Evolutionary conservation across 2,888 invertebrate genomes (phyloP).

Genomic region (Agrotis puta): DNA sequence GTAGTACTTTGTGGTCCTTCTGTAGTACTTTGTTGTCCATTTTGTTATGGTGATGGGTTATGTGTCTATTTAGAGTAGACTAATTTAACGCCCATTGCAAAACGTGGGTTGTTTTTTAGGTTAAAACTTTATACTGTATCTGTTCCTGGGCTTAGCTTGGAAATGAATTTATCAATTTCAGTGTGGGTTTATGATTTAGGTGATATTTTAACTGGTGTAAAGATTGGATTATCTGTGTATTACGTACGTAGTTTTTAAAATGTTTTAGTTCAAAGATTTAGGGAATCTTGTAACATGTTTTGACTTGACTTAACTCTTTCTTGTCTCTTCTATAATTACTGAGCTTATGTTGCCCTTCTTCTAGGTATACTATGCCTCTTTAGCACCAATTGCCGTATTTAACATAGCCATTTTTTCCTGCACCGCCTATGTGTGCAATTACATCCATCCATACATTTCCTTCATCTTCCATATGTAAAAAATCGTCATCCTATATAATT

Average conservation of each 20-base stretch:
- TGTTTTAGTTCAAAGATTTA: neutral
- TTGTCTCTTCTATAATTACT: slow-evolving; percentile 2
- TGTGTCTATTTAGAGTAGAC: neutral
- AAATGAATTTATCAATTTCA: slow-evolving; percentile 13
- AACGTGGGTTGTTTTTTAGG: neutral
- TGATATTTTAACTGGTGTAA: slow-evolving; percentile 5
- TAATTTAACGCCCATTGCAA: neutral
- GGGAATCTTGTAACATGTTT: too few relatives aligned
- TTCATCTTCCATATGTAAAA: neutral
- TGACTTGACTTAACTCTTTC: too few relatives aligned
- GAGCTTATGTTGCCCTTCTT: neutral
- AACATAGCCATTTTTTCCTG: too few relatives aligned
- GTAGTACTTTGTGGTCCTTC: too few relatives aligned
- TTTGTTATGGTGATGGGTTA: slow-evolving; percentile 25
- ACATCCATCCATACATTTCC: too few relatives aligned
- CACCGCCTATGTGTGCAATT: too few relatives aligned
- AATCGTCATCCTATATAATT: too few relatives aligned
- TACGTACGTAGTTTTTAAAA: neutral
- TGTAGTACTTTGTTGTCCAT: slow-evolving; percentile 39
- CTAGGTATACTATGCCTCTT: too few relatives aligned
- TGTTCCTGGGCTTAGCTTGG: neutral
- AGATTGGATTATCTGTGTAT: neutral
- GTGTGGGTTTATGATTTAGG: neutral
- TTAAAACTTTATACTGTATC: neutral
- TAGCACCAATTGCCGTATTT: too few relatives aligned